A percentile compares a stretch with the other conserved stretches of the same genome.
phyloP scores from a whole-genome alignment of 2,888 invertebrate species.

The Drosophila aldrichi region DNA sequence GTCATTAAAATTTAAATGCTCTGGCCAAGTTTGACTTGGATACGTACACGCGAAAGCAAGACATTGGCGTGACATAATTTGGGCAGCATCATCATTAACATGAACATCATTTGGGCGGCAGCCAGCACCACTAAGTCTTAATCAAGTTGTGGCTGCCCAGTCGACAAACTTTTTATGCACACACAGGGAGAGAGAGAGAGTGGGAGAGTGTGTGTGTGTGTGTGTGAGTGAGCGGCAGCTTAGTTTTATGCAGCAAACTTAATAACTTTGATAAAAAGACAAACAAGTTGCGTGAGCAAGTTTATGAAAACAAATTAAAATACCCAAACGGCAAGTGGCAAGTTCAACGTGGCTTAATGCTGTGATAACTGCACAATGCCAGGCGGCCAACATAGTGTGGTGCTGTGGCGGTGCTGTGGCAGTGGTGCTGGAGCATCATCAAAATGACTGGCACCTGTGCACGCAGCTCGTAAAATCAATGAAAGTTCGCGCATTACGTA shows the following conservation, averaged over 20 bases:
- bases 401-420: background rate
- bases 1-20: slow-evolving; percentile 38
- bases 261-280: slow-evolving; percentile 60
- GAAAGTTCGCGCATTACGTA: slow-evolving; percentile 51
- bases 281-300: slow-evolving; percentile 26
- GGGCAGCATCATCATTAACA: slow-evolving; percentile 17
- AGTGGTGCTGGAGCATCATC: slow-evolving; percentile 9
- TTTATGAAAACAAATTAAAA: slow-evolving; percentile 51
- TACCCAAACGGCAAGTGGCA: background rate
- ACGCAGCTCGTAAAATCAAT: slow-evolving; percentile 47
- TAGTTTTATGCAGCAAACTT: slow-evolving; percentile 47
- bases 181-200: background rate
- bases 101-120: slow-evolving; percentile 9
- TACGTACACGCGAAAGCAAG: background rate
- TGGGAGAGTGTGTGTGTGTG: fast-evolving
- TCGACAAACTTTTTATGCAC: slow-evolving; percentile 51
- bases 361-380: slow-evolving; percentile 40
- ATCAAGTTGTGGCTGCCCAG: slow-evolving; percentile 33
- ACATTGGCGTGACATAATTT: slow-evolving; percentile 27
- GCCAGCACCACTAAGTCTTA: slow-evolving; percentile 33
- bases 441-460: slow-evolving; percentile 44
- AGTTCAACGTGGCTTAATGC: slow-evolving; percentile 21
- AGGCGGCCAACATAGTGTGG: slow-evolving; percentile 5
- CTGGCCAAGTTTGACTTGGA: slow-evolving; percentile 8
- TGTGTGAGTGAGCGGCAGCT: background rate